Conservation (phyloP, 2,888 invertebrate species). For the Ommatoiulus sabulosus region DNA sequence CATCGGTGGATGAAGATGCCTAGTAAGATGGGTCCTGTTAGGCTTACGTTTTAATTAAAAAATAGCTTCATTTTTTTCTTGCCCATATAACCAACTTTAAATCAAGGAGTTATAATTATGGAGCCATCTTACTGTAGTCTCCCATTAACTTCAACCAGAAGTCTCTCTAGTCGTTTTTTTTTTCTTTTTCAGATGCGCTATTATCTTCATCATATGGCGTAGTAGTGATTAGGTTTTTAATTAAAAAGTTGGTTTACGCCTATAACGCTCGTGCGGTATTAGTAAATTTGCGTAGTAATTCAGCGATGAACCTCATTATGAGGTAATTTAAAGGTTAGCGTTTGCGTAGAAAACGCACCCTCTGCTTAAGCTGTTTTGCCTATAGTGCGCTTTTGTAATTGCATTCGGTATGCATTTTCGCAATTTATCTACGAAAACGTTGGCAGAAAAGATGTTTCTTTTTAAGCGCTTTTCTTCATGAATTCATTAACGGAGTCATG, state of each 20-base stretch:
- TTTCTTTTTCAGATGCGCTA: not conserved
- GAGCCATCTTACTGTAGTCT: not conserved
- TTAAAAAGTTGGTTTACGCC: conserved; percentile 40
- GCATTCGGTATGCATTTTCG: not conserved
- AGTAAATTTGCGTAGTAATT: conserved; percentile 39
- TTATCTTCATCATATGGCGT: not conserved
- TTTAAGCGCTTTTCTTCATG: too few species aligned
- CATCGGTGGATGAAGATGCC: not conserved
- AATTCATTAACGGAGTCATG: not conserved
- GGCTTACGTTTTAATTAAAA: conserved; percentile 34
- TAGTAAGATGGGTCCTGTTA: not conserved
- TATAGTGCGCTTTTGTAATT: not conserved
- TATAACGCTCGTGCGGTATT: conserved; percentile 25
- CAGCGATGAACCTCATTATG: conserved; percentile 36
- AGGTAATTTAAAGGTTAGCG: conserved; percentile 24
- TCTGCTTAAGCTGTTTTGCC: not conserved
- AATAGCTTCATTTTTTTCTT: not conserved
- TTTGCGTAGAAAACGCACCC: not conserved
- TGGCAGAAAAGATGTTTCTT: not conserved
- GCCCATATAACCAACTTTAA: conserved; percentile 23
- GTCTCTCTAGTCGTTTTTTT: not conserved
- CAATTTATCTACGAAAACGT: not conserved
- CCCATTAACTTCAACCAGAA: conserved; percentile 16
- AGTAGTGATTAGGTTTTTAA: conserved; percentile 9
- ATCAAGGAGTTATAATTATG: conserved; percentile 31